Conservation (phyloP, 2,888 invertebrate genomes). For the Mesorhabditis belari region DNA sequence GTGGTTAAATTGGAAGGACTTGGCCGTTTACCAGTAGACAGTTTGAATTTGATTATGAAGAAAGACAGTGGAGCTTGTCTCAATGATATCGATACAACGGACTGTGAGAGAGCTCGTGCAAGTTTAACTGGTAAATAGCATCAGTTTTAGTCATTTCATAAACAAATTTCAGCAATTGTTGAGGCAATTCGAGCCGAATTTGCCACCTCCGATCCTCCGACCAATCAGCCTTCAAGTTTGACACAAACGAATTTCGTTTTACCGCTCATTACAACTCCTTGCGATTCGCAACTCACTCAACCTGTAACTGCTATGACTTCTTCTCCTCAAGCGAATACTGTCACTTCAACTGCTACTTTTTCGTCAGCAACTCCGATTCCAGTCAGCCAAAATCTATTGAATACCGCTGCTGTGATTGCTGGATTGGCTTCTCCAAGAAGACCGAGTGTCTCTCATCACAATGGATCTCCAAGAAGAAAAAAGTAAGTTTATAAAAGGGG, state of each 20-base stretch:
- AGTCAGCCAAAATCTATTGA: not conserved
- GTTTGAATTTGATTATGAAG: conserved; percentile 82
- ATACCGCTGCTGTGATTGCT: not conserved
- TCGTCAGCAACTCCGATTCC: too few relatives aligned
- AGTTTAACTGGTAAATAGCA: conserved; percentile 26
- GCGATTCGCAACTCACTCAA: conserved; percentile 13
- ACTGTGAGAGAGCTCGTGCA: conserved; percentile 77
- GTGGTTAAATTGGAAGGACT: conserved; percentile 62
- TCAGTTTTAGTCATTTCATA: not conserved
- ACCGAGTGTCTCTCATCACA: too few relatives aligned
- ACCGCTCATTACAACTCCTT: conserved; percentile 4
- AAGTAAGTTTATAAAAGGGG: too few relatives aligned
- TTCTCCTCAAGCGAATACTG: not conserved
- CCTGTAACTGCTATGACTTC: conserved; percentile 8
- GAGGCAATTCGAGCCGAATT: conserved; percentile 16
- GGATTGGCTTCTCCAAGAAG: not conserved
- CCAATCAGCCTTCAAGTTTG: not conserved
- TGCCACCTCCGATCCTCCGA: not conserved
- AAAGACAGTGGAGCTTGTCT: conserved; percentile 67
- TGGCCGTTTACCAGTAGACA: conserved; percentile 81
- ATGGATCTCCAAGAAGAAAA: too few relatives aligned
- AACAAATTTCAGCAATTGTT: conserved; percentile 14
- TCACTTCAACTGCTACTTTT: not conserved
- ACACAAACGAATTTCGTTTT: not conserved
- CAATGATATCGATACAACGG: conserved; percentile 89